Percentiles rank a stretch among this genome's conserved stretches.
phyloP scores from a whole-genome alignment of 2,113 vertebrate genomes.

The Chionomys nivalis region DNA sequence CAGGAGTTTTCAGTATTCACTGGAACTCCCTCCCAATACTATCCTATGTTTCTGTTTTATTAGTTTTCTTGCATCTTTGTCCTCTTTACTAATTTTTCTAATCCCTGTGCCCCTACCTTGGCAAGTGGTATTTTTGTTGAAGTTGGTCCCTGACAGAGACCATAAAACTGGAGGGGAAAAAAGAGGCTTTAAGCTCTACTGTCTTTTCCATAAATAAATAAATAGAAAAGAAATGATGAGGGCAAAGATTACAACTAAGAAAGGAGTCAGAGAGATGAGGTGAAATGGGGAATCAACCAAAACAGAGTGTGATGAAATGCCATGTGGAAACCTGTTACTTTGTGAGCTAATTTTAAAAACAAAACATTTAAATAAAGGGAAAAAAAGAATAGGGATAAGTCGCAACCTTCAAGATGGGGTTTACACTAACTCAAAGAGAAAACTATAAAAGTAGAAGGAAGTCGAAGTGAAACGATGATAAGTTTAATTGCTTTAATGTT shows the following conservation, averaged over 20 bases:
- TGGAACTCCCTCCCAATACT: too few species aligned
- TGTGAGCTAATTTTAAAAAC: neutral
- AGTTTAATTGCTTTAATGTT: slow-evolving; percentile 14
- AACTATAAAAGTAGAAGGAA: neutral
- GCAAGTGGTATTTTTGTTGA: too few species aligned
- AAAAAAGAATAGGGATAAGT: neutral
- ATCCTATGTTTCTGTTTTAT: too few species aligned
- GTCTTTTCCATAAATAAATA: neutral
- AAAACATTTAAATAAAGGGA: neutral
- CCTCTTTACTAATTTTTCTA: too few species aligned
- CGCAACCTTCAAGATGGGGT: neutral
- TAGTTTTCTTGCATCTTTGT: too few species aligned
- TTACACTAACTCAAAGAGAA: neutral
- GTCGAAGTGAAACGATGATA: neutral
- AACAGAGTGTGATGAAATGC: neutral
- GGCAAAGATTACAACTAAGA: neutral
- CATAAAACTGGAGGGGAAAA: neutral
- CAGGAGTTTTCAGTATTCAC: too few species aligned
- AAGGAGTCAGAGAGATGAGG: neutral
- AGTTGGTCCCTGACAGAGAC: too few species aligned
- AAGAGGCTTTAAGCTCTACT: neutral
- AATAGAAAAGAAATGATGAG: too few species aligned
- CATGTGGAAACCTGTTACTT: neutral
- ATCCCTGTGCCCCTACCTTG: too few species aligned
- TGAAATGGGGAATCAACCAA: fast-evolving